Conservation (phyloP, 2,888 invertebrate species). For the Euproctis similis region DNA sequence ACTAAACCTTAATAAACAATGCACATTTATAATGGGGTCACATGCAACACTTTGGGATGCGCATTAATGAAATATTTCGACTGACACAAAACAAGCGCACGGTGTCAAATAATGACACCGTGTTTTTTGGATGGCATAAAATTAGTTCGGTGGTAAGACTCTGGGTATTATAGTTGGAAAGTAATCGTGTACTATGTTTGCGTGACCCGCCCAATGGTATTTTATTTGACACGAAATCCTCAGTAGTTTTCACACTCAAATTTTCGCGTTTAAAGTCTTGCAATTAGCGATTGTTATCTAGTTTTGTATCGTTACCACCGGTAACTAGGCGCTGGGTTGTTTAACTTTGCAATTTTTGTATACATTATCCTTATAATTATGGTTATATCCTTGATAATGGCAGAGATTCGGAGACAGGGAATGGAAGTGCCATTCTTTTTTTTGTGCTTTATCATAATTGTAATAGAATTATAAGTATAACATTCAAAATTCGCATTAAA, state of each 20-base stretch:
- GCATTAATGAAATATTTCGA: slow-evolving; percentile 44
- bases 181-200: slow-evolving; percentile 28
- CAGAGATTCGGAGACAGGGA: too few relatives aligned
- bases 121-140: slow-evolving; percentile 3
- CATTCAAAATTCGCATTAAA: too few relatives aligned
- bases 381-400: slow-evolving; percentile 12
- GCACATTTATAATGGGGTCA: slow-evolving; percentile 55
- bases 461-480: too few relatives aligned
- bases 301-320: slow-evolving; percentile 35
- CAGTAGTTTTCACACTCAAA: slow-evolving; percentile 66
- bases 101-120: slow-evolving; percentile 15
- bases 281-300: slow-evolving; percentile 66
- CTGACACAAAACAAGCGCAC: slow-evolving; percentile 13
- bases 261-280: slow-evolving; percentile 55
- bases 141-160: slow-evolving; percentile 8
- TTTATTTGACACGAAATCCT: slow-evolving; percentile 60
- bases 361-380: slow-evolving; percentile 19
- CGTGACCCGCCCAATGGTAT: slow-evolving; percentile 47
- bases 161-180: slow-evolving; percentile 26
- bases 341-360: slow-evolving; percentile 24
- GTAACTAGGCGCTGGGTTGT: slow-evolving; percentile 21
- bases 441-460: too few relatives aligned
- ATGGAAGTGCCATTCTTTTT: too few relatives aligned
- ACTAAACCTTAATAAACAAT: too few relatives aligned
- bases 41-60: slow-evolving; percentile 60